Base-by-base conservation (phyloP, 1,140 invertebrate genomes). In the Habropoda laboriosa region DNA sequence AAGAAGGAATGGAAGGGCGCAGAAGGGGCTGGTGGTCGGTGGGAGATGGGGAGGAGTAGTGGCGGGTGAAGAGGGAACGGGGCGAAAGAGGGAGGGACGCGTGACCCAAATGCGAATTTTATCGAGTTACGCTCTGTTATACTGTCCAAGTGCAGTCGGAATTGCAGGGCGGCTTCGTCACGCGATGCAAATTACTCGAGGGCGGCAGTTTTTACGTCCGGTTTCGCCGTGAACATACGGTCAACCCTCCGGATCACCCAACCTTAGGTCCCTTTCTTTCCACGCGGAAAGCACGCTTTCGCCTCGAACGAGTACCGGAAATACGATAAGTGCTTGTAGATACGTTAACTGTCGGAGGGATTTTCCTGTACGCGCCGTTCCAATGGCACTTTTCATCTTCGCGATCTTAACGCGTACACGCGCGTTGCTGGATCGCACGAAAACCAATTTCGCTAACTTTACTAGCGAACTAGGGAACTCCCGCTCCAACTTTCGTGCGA, bases 91-190 rank as follows among this genome's bases (percentile, higher is more conserved):
- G 68, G 66, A 49, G 58, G 73, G 73, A 86, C 86, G 84, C 83
- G 82, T 90, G 90, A 91, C 90, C 90, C 85, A 91, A 91, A 91
- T 91, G 86, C 76, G 87, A 89, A 90, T 88, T 87, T 91, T 86
- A 89, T 86, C 82, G 87, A 87, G 85, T 88, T 88, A 89, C 83
- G 77, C 76, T 82, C 85, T 87, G 86, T 88, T 86, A 89, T 90
- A 76, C 79, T 82, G 87, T 89, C 86, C 77, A 89, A 90, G 81
- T 80, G 83, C 82, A 85, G 80, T 87, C 82, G 81, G 84, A 87
- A 87, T 89, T 90, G 88, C 85, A 71, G 80, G 76, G 45, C 53
- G 61, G 77, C 80, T 86, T 71, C 76, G 86, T 90, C 90, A 91
- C 90, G 90, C 90, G 82, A 91, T 81, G 86, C 83, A 87, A 82